Conservation (phyloP, 2,113 vertebrate genomes). For the Myotis lucifugus region DNA sequence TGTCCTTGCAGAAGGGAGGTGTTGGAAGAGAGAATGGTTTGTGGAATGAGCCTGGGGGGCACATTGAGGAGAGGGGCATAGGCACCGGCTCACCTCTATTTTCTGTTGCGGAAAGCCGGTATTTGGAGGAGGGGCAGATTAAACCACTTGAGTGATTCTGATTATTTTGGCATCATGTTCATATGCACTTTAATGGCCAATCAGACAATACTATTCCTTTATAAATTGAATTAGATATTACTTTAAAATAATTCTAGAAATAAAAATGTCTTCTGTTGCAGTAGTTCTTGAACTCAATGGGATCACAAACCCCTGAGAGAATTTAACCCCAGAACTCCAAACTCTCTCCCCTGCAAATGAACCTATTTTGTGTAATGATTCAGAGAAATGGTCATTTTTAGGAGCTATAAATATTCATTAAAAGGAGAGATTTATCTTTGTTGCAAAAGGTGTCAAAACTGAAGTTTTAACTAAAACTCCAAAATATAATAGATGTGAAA, state of each 20-base stretch:
- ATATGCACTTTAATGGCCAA: not conserved
- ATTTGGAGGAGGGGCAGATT: not conserved
- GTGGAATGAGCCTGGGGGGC: too few species aligned
- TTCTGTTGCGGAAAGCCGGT: not conserved
- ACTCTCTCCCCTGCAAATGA: not conserved
- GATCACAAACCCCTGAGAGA: not conserved
- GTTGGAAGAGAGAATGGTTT: not conserved
- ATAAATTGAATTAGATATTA: not conserved
- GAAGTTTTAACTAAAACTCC: not conserved
- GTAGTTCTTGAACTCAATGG: conserved; percentile 27
- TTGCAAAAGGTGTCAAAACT: not conserved
- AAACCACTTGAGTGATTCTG: not conserved
- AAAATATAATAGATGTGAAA: not conserved
- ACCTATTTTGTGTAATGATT: not conserved
- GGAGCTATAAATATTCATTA: not conserved
- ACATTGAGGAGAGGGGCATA: not conserved
- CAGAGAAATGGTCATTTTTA: not conserved
- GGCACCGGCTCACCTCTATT: not conserved
- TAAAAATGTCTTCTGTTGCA: not conserved
- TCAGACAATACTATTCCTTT: not conserved
- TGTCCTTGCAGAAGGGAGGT: not conserved
- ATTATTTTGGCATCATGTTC: not conserved
- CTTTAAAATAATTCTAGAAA: conserved; percentile 48
- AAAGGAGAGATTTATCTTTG: not conserved
- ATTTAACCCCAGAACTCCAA: not conserved